A percentile compares a stretch with the other conserved stretches of the same genome.
Evolutionary conservation across 2,888 invertebrate species (phyloP).

Genomic region (Nephrotoma guestfalica): DNA sequence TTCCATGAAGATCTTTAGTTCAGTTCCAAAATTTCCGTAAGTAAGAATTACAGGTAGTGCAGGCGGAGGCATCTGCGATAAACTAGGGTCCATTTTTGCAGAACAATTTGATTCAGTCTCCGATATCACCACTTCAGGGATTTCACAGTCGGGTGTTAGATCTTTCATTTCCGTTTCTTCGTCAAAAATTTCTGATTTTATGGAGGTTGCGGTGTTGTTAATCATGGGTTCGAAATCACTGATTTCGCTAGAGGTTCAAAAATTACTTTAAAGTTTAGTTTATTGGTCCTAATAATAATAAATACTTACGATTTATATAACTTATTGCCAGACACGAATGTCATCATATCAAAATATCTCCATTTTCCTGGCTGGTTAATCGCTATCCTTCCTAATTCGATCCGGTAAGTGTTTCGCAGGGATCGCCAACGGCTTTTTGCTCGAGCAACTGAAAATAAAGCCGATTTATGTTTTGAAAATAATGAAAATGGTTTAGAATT

Average conservation of each 20-base stretch:
- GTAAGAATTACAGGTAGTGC: not conserved
- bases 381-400: not conserved
- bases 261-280: too few species aligned
- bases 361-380: not conserved
- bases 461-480: not conserved
- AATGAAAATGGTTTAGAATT: too few species aligned
- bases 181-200: not conserved
- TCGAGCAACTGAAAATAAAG: not conserved
- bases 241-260: too few species aligned
- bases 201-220: not conserved
- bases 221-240: too few species aligned
- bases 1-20: not conserved
- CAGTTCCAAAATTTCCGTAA: not conserved
- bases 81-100: not conserved
- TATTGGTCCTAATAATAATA: too few species aligned
- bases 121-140: not conserved
- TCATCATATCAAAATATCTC: not conserved
- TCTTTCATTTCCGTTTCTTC: not conserved
- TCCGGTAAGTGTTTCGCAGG: not conserved
- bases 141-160: not conserved
- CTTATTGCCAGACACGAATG: not conserved
- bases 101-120: not conserved
- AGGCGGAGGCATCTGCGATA: not conserved
- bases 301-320: too few species aligned
- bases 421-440: not conserved